Conservation (phyloP, 2,113 vertebrate species). For the Pomatorhinus ruficollis region DNA sequence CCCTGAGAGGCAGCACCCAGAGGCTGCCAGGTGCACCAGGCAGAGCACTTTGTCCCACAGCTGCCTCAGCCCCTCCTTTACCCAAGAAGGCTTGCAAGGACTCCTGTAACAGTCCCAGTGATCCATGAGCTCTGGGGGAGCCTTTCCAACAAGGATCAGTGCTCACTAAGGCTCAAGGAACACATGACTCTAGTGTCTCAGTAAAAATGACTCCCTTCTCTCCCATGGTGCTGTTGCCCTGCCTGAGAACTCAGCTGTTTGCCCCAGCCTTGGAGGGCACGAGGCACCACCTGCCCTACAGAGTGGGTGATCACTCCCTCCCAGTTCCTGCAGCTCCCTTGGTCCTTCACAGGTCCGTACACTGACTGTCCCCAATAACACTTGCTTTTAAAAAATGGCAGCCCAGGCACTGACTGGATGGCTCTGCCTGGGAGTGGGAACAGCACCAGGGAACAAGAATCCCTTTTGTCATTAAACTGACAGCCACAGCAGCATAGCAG, state of each 20-base stretch:
- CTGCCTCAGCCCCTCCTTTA: background rate
- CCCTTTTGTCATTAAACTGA: background rate
- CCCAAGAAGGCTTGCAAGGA: background rate
- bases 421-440: background rate
- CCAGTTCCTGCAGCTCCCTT: background rate
- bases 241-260: background rate
- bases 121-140: background rate
- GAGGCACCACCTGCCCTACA: background rate
- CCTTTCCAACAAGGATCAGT: background rate
- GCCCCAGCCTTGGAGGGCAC: background rate
- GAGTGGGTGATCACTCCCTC: no score
- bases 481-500: background rate
- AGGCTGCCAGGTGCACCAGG: background rate
- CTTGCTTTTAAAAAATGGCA: background rate
- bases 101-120: background rate
- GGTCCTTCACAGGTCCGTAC: accelerated
- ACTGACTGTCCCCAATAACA: background rate
- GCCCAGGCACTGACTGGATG: background rate
- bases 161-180: background rate
- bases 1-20: background rate
- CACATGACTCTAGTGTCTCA: no score
- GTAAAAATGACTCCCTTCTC: background rate
- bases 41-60: background rate
- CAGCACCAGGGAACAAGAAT: background rate
- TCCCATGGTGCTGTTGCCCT: accelerated